phyloP scores from a whole-genome alignment of 2,113 vertebrate genomes.

The Triplophysa tibetana region DNA sequence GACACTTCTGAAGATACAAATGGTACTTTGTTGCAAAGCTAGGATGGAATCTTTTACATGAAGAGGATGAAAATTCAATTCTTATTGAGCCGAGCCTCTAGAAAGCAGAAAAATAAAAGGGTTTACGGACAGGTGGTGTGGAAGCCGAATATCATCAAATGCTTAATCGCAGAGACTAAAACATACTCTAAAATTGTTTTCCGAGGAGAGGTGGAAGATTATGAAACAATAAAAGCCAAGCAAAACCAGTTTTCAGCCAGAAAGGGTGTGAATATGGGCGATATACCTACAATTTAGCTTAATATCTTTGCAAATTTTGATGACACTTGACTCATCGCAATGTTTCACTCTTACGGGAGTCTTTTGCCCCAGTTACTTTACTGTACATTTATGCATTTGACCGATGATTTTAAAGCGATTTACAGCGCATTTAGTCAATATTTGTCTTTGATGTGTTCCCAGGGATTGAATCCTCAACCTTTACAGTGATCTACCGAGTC shows the following conservation, averaged over 20 bases:
- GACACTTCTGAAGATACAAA: slow-evolving; percentile 3
- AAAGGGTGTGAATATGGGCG: too few species aligned
- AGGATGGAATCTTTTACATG: background rate
- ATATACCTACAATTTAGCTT: too few species aligned
- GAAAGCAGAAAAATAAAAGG: slow-evolving; percentile 38
- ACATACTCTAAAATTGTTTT: background rate
- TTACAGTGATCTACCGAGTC: too few species aligned
- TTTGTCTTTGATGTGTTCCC: too few species aligned
- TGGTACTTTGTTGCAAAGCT: background rate
- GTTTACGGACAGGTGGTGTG: background rate
- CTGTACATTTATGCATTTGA: too few species aligned
- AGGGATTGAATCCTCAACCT: too few species aligned
- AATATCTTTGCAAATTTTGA: too few species aligned
- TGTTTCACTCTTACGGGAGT: too few species aligned
- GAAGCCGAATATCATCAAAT: background rate
- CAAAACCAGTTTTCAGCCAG: background rate
- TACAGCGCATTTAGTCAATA: too few species aligned
- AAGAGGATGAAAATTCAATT: slow-evolving; percentile 50
- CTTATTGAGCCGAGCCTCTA: slow-evolving; percentile 60
- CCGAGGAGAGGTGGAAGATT: background rate
- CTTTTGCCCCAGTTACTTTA: too few species aligned
- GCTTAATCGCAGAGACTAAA: background rate
- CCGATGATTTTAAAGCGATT: too few species aligned
- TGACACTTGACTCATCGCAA: too few species aligned
- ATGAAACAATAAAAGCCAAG: background rate